These are phyloP conservation scores for Eubucco bourcierii DNA, from an alignment of 2,113 vertebrate species.

Conservation along the genomic window DNA sequence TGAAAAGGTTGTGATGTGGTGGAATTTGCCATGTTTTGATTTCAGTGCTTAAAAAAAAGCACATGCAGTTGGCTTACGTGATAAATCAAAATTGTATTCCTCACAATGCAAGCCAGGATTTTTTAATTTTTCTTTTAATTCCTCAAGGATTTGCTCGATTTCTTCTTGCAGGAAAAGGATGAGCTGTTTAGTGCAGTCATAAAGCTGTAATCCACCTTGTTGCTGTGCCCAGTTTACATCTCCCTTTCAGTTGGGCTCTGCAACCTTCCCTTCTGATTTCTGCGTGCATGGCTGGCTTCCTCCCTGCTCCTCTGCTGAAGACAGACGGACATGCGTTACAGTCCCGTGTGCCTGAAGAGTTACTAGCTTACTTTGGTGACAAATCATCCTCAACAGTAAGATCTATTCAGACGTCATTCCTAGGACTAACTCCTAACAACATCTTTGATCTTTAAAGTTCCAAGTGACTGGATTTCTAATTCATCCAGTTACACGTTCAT, in stretches of 20 bases:
- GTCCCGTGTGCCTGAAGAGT: neutral
- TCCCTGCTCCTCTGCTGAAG: conserved; percentile 34
- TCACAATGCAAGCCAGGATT: neutral
- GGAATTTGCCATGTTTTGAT: neutral
- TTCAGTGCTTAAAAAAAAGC: neutral
- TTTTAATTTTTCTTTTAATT: neutral
- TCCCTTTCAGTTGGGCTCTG: neutral
- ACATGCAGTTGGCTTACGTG: neutral
- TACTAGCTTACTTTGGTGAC: conserved; percentile 52
- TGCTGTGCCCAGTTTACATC: neutral
- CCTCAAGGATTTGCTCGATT: neutral
- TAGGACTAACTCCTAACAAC: conserved; percentile 42
- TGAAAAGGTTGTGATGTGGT: neutral
- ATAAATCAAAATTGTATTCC: neutral
- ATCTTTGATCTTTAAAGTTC: conserved; percentile 58
- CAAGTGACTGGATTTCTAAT: conserved; percentile 50
- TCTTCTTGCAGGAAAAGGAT: neutral
- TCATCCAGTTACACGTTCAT: conserved; percentile 15
- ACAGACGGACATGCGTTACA: conserved; percentile 7
- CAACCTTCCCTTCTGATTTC: neutral
- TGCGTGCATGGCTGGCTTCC: neutral
- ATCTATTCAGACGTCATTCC: conserved; percentile 49
- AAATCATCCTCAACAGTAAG: conserved; percentile 36
- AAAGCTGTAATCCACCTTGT: neutral
- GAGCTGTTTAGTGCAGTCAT: neutral